These are phyloP conservation scores for Gallinago paraguaiae DNA, from an alignment of 2,113 vertebrate species.

Conservation along the genomic window DNA sequence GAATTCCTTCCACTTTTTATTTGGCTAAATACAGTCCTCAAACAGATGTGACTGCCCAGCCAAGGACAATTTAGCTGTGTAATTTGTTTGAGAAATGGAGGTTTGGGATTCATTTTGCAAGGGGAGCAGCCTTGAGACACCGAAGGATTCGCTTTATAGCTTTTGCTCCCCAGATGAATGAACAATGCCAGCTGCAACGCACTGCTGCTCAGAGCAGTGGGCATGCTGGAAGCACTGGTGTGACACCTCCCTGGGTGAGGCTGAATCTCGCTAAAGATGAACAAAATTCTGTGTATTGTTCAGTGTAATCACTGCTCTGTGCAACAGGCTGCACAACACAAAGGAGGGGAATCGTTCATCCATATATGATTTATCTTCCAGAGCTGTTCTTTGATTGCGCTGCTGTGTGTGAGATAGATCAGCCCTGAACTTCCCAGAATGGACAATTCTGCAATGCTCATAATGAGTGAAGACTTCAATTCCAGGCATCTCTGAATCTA, in stretches of 20 bases:
- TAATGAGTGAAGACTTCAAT: background rate
- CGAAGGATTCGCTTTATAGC: conserved; percentile 24
- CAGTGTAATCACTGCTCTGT: conserved; percentile 49
- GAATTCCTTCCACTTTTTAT: conserved; percentile 31
- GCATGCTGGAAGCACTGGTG: background rate
- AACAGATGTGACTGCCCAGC: conserved; percentile 44
- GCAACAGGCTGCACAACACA: conserved; percentile 39
- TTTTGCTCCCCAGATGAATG: conserved; percentile 32
- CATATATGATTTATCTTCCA: background rate
- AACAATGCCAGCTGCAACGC: conserved; percentile 18
- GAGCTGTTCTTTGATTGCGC: conserved; percentile 22
- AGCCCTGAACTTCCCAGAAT: background rate
- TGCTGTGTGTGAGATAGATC: background rate
- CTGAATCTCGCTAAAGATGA: conserved; percentile 33
- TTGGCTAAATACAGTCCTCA: conserved; percentile 27
- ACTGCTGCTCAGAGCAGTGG: background rate
- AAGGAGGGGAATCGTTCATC: conserved; percentile 25
- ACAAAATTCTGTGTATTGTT: conserved; percentile 41
- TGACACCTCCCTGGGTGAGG: background rate
- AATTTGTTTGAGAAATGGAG: conserved; percentile 63
- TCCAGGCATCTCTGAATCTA: background rate
- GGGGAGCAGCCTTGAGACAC: conserved; percentile 33
- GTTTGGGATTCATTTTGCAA: conserved; percentile 57
- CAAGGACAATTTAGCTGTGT: conserved; percentile 66
- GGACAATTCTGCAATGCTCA: background rate